Evolutionary conservation across 2,113 vertebrate species (phyloP), one percentile per base, ranked within the genome.

Genomic region (Takifugu flavidus): DNA sequence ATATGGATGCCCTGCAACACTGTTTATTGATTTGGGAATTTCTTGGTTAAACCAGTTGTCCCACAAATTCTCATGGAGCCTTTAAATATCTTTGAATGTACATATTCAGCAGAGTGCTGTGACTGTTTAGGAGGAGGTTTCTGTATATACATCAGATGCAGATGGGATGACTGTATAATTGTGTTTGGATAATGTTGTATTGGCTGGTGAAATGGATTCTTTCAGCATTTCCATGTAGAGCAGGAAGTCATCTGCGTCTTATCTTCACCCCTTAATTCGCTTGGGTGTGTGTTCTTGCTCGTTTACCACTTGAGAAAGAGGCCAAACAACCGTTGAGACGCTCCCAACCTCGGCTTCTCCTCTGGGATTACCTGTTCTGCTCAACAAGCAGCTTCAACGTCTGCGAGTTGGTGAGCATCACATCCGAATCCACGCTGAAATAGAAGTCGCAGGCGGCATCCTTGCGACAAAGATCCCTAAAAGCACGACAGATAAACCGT

Each of bases 351-450:
- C 25, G 53, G 45, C 25, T 51, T 54, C 28, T 67, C 6, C 46
- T 70, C 25, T 6, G 20, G 42, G 52, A 70, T 59, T 89, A 99
- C 97, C 96, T 98, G 94, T 99, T 99, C 89, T 99, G 95, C 85
- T 98, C 94, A 25, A 99, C 93, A 77, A 99, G 86, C 67, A 96
- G 86, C 87, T 93, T 95, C 88, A 99, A 88, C 6, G 94, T 96
- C 83, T 91, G 93, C 0, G 87, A 86, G 78, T 98, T 98, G 83
- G 94, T 98, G 77, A 99, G 82, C 79, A 95, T 93, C 0, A 98
- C 96, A 70, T 98, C 95, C 7, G 95, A 83, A 72, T 99, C 96
- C 25, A 99, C 87, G 85, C 93, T 99, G 75, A 98, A 93, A 81
- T 98, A 99, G 90, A 93, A 95, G 62, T 92, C 90, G 55, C 97